These are phyloP conservation scores for Turdus rufiventris DNA, from an alignment of 2,113 vertebrate species.

Conservation along the genomic window DNA sequence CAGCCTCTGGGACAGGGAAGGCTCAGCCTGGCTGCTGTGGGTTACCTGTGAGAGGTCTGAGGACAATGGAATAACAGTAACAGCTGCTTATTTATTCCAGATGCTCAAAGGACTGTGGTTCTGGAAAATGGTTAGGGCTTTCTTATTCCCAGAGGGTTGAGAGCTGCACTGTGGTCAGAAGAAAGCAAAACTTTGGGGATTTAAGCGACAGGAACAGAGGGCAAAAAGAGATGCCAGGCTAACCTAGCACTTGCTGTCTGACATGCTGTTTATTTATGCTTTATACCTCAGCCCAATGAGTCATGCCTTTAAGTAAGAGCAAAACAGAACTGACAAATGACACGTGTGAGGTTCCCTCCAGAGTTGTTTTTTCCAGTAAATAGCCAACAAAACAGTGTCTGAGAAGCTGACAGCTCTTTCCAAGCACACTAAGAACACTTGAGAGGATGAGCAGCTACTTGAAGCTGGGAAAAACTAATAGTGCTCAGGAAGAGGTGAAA, in stretches of 20 bases:
- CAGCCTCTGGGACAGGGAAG: background rate
- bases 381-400: background rate
- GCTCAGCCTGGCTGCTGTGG: background rate
- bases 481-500: background rate
- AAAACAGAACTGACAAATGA: background rate
- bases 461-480: background rate
- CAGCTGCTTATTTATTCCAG: background rate
- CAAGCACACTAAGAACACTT: background rate
- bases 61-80: background rate
- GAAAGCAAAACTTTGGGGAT: background rate
- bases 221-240: background rate
- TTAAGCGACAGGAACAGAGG: background rate
- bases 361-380: background rate
- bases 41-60: background rate
- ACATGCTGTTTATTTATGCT: background rate
- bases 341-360: background rate
- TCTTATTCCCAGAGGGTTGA: background rate
- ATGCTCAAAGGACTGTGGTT: background rate
- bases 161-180: background rate
- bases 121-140: background rate
- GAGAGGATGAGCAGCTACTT: background rate
- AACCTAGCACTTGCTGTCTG: background rate
- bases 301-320: background rate
- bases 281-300: background rate
- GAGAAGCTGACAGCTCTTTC: background rate